Evolutionary conservation across 2,113 vertebrate genomes (phyloP), one percentile per base, ranked within the genome.

Genomic region (Myotis lucifugus): DNA sequence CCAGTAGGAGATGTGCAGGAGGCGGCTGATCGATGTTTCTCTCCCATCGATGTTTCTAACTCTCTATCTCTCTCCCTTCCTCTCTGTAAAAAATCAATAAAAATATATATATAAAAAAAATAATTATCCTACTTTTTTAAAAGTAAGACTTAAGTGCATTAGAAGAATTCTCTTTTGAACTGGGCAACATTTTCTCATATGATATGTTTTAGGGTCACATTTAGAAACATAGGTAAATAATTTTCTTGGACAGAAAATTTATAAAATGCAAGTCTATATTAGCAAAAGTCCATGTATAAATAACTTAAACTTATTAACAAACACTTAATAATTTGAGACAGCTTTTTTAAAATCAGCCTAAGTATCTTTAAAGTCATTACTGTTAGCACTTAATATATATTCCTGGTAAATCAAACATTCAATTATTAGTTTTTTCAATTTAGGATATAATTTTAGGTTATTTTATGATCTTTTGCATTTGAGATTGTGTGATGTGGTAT

Each of bases 381-480:
- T 56, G 3, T 42, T 92, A 64, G 50, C 46, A 74, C 0, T 84
- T 18, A 73, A 34, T 90, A 11, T 23, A 40, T 13, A 84, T 94
- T 81, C 13, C 92, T 97, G 59, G 52, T 46, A 96, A 92, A 64
- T 37, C 84, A 66, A 59, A 93, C 19, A 42, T 18, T 96, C 92
- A 46, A 46, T 66, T 96, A 95, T 37, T 67, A 78, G 14, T 95
- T 96, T 59, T 95, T 91, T 90, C 72, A 94, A 3, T 32, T 37
- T 78, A 25, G 86, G 14, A 42, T 82, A 93, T 61, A 37, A 46
- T n/a, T n/a, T 96, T 95, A 40, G 17, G 23, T 85, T 95, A 78
- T 95, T 95, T 27, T 96, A 83, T 73, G 27, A n/a, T 37, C 82
- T 17, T 95, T 96, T 95, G 0, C 23, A 23, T 88, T 95, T 85